Percentiles rank a stretch among this genome's conserved stretches.
Evolutionary conservation across 2,888 invertebrate genomes (phyloP).

Genomic region (Chorisops tibialis): DNA sequence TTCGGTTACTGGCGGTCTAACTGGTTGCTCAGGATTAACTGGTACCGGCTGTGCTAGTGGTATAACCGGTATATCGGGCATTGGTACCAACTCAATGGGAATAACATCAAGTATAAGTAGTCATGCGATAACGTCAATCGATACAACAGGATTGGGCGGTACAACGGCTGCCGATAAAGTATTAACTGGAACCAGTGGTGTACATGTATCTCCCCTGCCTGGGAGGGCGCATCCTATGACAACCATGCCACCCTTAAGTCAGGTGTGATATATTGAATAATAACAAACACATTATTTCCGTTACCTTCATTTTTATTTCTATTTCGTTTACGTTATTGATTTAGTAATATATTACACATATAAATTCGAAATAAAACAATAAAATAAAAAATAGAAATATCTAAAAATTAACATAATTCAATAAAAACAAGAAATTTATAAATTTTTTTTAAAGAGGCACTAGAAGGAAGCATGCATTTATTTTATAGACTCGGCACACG

Average conservation of each 20-base stretch:
- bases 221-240: constrained; percentile 53
- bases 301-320: constrained; percentile 28
- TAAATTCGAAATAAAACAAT: neutral
- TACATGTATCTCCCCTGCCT: constrained; percentile 48
- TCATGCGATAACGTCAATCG: constrained; percentile 61
- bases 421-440: too few relatives aligned
- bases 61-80: constrained; percentile 29
- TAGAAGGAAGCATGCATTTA: too few relatives aligned
- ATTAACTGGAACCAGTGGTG: constrained; percentile 53
- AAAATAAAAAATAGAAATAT: too few relatives aligned
- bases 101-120: constrained; percentile 68
- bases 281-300: constrained; percentile 30
- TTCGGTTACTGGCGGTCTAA: constrained; percentile 21
- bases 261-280: constrained; percentile 41
- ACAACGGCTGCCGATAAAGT: constrained; percentile 52
- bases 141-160: constrained; percentile 45
- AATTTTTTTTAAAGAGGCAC: too few relatives aligned
- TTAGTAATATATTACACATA: constrained; percentile 12
- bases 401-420: too few relatives aligned
- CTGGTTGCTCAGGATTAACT: constrained; percentile 2
- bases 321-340: constrained; percentile 19
- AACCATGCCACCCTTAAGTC: constrained; percentile 53
- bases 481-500: too few relatives aligned
- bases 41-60: constrained; percentile 23
- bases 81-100: constrained; percentile 44